These are phyloP conservation scores for Tetramorium parvispinum DNA, from an alignment of 1,140 invertebrate genomes.

Conservation along the genomic window DNA sequence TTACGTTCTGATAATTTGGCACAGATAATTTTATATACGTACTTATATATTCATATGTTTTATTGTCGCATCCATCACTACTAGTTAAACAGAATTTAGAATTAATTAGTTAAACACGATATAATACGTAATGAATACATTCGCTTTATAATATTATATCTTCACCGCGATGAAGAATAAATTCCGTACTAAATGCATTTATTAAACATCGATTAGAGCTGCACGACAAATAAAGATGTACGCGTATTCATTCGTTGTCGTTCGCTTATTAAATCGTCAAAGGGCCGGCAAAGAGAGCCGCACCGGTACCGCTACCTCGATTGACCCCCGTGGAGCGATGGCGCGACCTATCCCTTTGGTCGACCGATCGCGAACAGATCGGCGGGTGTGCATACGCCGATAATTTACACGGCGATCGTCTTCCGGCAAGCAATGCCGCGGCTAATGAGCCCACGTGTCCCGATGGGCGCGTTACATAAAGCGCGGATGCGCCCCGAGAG, in stretches of 20 bases:
- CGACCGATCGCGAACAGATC: slow-evolving; percentile 67
- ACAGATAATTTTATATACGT: too few relatives aligned
- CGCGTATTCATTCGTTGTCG: background rate
- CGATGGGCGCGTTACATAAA: slow-evolving; percentile 66
- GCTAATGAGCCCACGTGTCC: slow-evolving; percentile 71
- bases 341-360: slow-evolving; percentile 47
- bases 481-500: slow-evolving; percentile 53
- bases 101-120: background rate
- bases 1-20: too few relatives aligned
- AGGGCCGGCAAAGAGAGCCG: slow-evolving; percentile 14
- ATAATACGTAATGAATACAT: background rate
- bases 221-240: background rate
- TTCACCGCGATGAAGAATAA: background rate
- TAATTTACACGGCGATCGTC: slow-evolving; percentile 74
- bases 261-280: slow-evolving; percentile 55
- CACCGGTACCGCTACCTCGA: slow-evolving; percentile 18
- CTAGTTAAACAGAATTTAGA: background rate
- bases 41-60: too few relatives aligned
- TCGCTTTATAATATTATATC: background rate
- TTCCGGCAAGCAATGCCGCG: slow-evolving; percentile 71
- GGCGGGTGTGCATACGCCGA: slow-evolving; percentile 50
- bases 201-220: background rate
- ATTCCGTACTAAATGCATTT: background rate
- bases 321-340: slow-evolving; percentile 32
- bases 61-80: too few relatives aligned